Evolutionary conservation across 92 coral and sea anemone genomes (phyloP), one percentile per base, ranked within the genome.

Genomic region (Siderastrea siderea): DNA sequence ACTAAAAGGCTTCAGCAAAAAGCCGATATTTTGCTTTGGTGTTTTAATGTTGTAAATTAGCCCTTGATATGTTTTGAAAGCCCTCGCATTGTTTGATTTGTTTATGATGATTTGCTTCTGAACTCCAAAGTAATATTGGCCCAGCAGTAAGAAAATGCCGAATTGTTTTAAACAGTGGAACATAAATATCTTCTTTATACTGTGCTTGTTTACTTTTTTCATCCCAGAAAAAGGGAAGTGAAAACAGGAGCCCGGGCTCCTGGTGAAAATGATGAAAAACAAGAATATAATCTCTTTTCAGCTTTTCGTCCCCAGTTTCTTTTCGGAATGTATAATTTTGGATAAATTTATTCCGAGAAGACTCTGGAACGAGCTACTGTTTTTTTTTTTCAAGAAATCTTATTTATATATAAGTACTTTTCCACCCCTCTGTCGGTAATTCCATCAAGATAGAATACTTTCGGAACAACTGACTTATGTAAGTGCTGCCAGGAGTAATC

Each of bases 11-110:
- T 70, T 46, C 77, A 82, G 45, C 62, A 71, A 45, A 82, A 71
- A 59, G 78, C 77, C 86, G 86, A 82, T 82, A 52, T 81, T 81
- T 54, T 81, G 85, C 16, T 67, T 68, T 53, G 66, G 76, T 53
- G 53, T 16, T 57, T 58, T 54, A 16, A 69, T 47, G 70, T 55
- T 63, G 62, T 82, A 54, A 69, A 69, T 54, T 57, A 70, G 75
- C 53, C 61, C 77, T 82, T 71, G 57, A 70, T 54, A 55, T 70
- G 77, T 70, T 58, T 57, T 60, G 47, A 43, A 69, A 81, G 26
- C 77, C 74, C 48, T 82, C 47, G 78, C 86, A 47, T 68, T 81
- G 86, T 82, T 57, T 58, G 78, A 54, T 74, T 74, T 74, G 46
- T 52, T 74, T 51, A 50, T 46, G 16, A 2, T 8, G 61, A 74